Evolutionary conservation across 1,140 invertebrate species (phyloP).

Genomic region (Trachelipus rathkii): DNA sequence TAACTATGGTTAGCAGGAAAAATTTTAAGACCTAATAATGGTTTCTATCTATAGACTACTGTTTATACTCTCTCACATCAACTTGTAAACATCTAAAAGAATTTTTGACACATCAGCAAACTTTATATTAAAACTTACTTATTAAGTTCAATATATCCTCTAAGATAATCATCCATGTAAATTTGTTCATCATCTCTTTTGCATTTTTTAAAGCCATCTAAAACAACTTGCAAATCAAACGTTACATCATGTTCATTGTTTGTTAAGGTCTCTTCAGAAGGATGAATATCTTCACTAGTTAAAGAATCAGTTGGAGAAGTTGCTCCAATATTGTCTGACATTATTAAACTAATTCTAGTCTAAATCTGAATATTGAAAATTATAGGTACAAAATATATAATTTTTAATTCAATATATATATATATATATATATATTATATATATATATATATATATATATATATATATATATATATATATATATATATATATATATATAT

Average conservation of each 20-base stretch:
- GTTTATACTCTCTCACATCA: too few relatives aligned
- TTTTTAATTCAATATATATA: too few relatives aligned
- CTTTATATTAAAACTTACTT: background rate
- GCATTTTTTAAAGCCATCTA: conserved; percentile 4
- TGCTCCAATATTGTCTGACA: background rate
- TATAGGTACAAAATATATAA: too few relatives aligned
- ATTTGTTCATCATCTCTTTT: background rate
- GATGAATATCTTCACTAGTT: background rate
- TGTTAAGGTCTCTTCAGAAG: background rate
- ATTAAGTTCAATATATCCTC: background rate
- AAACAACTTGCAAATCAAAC: background rate
- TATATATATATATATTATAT: too few relatives aligned
- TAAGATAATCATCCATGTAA: background rate
- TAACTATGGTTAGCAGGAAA: too few relatives aligned
- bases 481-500: too few relatives aligned
- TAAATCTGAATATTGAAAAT: too few relatives aligned
- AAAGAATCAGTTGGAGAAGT: background rate
- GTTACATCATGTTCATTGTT: background rate
- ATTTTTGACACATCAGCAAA: background rate
- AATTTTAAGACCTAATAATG: too few relatives aligned
- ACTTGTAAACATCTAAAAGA: too few relatives aligned
- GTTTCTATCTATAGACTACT: too few relatives aligned
- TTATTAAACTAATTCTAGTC: background rate
- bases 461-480: too few relatives aligned
- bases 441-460: too few relatives aligned